A percentile compares a stretch with the other conserved stretches of the same genome.
These are phyloP conservation scores for Tiliacea aurago DNA, from an alignment of 2,888 invertebrate genomes.

Conservation along the genomic window DNA sequence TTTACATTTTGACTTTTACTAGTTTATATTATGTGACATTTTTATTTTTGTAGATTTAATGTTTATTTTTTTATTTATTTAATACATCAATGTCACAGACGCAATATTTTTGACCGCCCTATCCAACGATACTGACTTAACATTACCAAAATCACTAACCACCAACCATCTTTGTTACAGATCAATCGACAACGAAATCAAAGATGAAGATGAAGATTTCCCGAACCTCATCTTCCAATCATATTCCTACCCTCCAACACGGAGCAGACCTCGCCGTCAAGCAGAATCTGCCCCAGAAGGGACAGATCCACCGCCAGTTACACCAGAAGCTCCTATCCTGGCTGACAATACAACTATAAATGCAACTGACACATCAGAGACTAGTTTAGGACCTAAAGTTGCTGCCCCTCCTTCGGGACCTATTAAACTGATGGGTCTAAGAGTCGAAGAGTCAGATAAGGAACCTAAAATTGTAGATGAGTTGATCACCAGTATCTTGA, in stretches of 20 bases:
- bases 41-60: no score
- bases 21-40: no score
- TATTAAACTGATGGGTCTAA: slow-evolving; percentile 77
- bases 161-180: slow-evolving; percentile 38
- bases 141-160: slow-evolving; percentile 3
- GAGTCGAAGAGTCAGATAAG: slow-evolving; percentile 83
- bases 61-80: no score
- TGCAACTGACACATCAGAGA: slow-evolving; percentile 31
- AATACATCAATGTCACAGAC: no score
- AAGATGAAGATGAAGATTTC: slow-evolving; percentile 20
- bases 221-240: slow-evolving; percentile 34
- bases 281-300: neutral
- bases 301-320: no score
- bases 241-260: slow-evolving; percentile 20
- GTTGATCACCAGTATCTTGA: slow-evolving; percentile 82
- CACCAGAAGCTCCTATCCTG: neutral
- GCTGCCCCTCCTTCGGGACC: neutral
- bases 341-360: slow-evolving; percentile 7
- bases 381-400: slow-evolving; percentile 54
- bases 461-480: slow-evolving; percentile 84
- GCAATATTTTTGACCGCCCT: no score
- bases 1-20: no score
- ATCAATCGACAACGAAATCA: slow-evolving; percentile 35
- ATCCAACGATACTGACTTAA: no score
- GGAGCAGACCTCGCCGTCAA: slow-evolving; percentile 40